phyloP scores from a whole-genome alignment of 2,888 invertebrate genomes.

The Lepidonotus clava region DNA sequence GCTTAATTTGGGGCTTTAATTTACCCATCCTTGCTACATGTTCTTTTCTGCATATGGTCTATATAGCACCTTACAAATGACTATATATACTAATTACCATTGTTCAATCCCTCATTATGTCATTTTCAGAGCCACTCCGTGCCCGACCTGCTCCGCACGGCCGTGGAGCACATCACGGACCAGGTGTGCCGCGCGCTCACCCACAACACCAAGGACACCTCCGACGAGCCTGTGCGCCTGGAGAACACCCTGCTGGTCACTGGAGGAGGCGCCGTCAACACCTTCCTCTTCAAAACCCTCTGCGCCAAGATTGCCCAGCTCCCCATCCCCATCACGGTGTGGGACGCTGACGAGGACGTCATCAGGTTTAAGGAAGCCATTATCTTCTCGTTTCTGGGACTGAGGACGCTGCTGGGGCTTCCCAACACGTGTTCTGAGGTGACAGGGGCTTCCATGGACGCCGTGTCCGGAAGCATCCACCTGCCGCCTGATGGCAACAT shows the following conservation, averaged over 20 bases:
- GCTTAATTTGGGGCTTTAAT: too few relatives aligned
- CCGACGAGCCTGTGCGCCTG: slow-evolving; percentile 24
- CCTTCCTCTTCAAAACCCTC: slow-evolving; percentile 68
- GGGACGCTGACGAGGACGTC: slow-evolving; percentile 69
- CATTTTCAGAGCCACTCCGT: slow-evolving; percentile 54
- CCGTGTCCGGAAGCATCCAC: slow-evolving; percentile 75
- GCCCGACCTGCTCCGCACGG: slow-evolving; percentile 71
- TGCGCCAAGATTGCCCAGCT: slow-evolving; percentile 62
- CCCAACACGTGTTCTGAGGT: slow-evolving; percentile 71
- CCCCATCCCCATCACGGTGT: slow-evolving; percentile 64
- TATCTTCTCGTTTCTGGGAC: slow-evolving; percentile 75
- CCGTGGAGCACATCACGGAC: slow-evolving; percentile 72
- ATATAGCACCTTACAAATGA: too few relatives aligned
- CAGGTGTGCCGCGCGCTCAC: slow-evolving; percentile 67
- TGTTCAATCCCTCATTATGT: too few relatives aligned
- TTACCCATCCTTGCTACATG: too few relatives aligned
- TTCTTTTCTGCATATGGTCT: too few relatives aligned
- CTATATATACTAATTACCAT: too few relatives aligned
- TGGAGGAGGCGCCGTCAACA: slow-evolving; percentile 77
- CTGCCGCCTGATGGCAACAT: slow-evolving; percentile 51
- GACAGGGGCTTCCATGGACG: slow-evolving; percentile 72
- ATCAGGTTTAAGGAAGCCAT: slow-evolving; percentile 77
- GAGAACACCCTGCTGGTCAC: slow-evolving; percentile 70
- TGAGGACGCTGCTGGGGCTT: slow-evolving; percentile 72
- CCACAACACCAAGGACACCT: slow-evolving; percentile 2